Percentiles rank a stretch among this genome's conserved stretches.
Conservation (phyloP, 2,888 invertebrate genomes). For the Augochlorella aurata region DNA sequence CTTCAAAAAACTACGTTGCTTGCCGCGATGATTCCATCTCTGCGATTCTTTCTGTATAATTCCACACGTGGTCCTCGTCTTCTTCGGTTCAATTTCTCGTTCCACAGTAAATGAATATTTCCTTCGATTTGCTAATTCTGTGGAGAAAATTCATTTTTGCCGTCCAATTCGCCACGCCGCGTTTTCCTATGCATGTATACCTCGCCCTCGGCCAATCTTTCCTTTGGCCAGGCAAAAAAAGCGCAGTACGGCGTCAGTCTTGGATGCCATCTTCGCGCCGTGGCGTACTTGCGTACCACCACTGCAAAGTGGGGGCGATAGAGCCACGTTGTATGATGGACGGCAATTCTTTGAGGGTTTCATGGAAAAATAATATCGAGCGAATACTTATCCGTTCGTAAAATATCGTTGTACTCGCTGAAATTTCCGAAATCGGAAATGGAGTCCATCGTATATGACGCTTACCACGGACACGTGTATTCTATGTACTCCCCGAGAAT, state of each 20-base stretch:
- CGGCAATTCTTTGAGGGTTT: constrained; percentile 45
- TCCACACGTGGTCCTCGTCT: constrained; percentile 70
- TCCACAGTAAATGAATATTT: constrained; percentile 6
- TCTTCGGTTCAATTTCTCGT: constrained; percentile 41
- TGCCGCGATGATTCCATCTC: constrained; percentile 32
- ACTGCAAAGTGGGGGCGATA: constrained; percentile 69
- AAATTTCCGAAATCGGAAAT: constrained; percentile 20
- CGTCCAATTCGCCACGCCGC: not conserved
- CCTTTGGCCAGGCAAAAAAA: constrained; percentile 61
- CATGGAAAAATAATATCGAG: constrained; percentile 23
- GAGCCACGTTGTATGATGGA: constrained; percentile 71
- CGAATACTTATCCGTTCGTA: constrained; percentile 21
- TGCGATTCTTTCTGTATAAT: constrained; percentile 54
- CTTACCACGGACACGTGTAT: constrained; percentile 61
- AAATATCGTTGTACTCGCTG: constrained; percentile 16
- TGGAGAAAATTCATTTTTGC: constrained; percentile 21
- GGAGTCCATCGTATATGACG: constrained; percentile 43
- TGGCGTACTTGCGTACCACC: constrained; percentile 72
- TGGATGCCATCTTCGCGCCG: constrained; percentile 79
- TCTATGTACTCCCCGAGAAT: constrained; percentile 51
- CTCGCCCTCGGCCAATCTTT: constrained; percentile 57
- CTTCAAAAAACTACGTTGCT: constrained; percentile 8
- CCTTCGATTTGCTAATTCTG: not conserved
- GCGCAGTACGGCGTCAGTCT: constrained; percentile 77
- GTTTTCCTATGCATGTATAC: constrained; percentile 20